These are phyloP conservation scores for Caenorhabditis inopinata DNA, from an alignment of 1,140 invertebrate genomes.

Conservation along the genomic window DNA sequence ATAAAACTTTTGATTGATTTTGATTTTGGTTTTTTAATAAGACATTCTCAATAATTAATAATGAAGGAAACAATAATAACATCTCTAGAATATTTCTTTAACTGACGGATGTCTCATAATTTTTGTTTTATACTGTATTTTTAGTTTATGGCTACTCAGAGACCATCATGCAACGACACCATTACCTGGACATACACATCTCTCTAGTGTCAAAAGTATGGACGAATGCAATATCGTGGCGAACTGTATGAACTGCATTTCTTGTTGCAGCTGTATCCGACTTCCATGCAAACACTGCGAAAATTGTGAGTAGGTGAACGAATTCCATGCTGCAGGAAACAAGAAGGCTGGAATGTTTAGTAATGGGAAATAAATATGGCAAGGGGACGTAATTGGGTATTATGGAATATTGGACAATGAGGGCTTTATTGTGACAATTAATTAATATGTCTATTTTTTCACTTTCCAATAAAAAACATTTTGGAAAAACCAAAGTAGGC, in stretches of 20 bases:
- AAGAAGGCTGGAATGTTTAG: background rate
- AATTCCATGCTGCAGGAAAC: background rate
- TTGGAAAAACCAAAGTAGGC: background rate
- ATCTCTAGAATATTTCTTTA: no score
- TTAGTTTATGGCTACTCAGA: no score
- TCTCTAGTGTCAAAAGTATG: constrained; percentile 37
- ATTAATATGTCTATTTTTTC: background rate
- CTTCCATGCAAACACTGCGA: background rate
- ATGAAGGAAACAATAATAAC: no score
- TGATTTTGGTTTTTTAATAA: no score
- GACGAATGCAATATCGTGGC: constrained; percentile 30
- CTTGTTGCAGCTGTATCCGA: background rate
- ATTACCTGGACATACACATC: constrained; percentile 21
- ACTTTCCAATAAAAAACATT: background rate
- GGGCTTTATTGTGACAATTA: background rate
- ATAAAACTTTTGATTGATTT: no score
- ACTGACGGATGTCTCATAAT: no score
- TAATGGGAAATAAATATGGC: background rate
- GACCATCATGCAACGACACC: no score
- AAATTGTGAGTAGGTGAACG: background rate
- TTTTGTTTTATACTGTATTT: no score
- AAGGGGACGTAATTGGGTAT: background rate
- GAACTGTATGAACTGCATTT: constrained; percentile 16
- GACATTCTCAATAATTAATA: no score
- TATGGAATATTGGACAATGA: background rate